Base-by-base conservation (phyloP, 2,888 invertebrate species). In the Lasioglossum pauxillum region DNA sequence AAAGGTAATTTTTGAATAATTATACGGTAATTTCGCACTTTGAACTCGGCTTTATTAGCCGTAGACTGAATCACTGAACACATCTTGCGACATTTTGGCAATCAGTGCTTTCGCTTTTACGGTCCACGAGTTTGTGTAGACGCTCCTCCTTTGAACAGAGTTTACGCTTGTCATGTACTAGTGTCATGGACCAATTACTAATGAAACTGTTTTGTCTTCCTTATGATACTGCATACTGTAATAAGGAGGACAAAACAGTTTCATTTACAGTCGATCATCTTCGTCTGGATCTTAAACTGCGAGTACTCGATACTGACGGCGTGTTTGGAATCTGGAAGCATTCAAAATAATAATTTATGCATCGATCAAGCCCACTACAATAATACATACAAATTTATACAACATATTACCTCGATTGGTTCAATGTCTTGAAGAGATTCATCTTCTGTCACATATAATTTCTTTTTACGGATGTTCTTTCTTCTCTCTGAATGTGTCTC, bases 381-480 rank as follows among this genome's bases (percentile, higher is more conserved):
- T 72, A 31, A 5, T 3, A 27, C 31, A n/a, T 27, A 38, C 67
- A 57, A 57, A 57, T 12, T n/a, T 57, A 8, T 53, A 57, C 12
- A n/a, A 57, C 57, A n/a, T 12, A n/a, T 85, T 85, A 91, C 93
- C 35, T 93, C 93, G 4, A 81, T 19, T 46, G 84, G 87, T 23
- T 93, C 93, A 7, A 94, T 71, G 19, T 94, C 94, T 27, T 92
- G 84, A 46, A 86, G 89, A 5, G 90, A 86, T 12, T 93, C 94
- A 31, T 94, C 92, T 0, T n/a, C 80, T 14, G 75, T 72, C 0
- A 76, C n/a, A 38, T 89, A 93, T 46, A 94, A 84, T 71, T 92
- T 94, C 78, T 94, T 94, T 41, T 83, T 93, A 64, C 94, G 91
- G 2, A 88, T 85, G 57, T 46, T 85, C 31, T 80, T 89, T 57